Evolutionary conservation across 2,797 vertebrate genomes (phyloP), one percentile per base, ranked within the genome.

Genomic region (Sphenopsis melanotis): DNA sequence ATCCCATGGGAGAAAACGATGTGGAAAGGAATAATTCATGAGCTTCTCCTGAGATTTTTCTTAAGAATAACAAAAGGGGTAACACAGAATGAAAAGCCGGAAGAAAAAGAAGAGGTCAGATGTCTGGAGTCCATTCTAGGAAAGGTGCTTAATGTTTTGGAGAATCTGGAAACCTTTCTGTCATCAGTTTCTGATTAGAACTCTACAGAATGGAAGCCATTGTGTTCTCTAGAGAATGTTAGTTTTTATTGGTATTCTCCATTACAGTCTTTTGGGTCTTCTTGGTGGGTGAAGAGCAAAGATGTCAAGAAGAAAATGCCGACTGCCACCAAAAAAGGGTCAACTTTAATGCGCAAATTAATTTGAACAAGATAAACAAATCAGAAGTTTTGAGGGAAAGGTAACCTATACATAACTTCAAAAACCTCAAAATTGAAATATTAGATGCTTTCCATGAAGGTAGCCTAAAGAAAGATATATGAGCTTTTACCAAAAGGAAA

Each of bases 281-380:
- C 60, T 77, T 61, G 9, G 3, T 4, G 8, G 9, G 2, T 2
- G 1, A 21, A 39, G 6, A 1, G 2, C 7, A 24, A 23, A 50
- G 18, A 59, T 11, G 7, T 29, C 14, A 81, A 32, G 15, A 74
- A 63, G 32, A 78, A 32, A 79, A 79, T 55, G 7, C 3, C 7
- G 2, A 63, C n/a, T 93, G 8, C 3, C 27, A 80, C 2, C 2
- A 41, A 42, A 76, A 63, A 56, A 65, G 2, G 12, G 4, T 14
- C 29, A 64, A 13, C 4, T 55, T 27, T 61, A 55, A 83, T 19
- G 7, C 0, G 1, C 15, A 72, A 72, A 83, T 42, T 68, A 69
- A 56, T 84, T 76, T 79, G 55, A 84, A 42, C 12, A 44, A 32
- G 24, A 37, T 9, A n/a, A 87, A 82, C 2, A 76, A 46, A 42